Evolutionary conservation across 2,113 vertebrate genomes (phyloP).

Genomic region (Lasiurus cinereus): DNA sequence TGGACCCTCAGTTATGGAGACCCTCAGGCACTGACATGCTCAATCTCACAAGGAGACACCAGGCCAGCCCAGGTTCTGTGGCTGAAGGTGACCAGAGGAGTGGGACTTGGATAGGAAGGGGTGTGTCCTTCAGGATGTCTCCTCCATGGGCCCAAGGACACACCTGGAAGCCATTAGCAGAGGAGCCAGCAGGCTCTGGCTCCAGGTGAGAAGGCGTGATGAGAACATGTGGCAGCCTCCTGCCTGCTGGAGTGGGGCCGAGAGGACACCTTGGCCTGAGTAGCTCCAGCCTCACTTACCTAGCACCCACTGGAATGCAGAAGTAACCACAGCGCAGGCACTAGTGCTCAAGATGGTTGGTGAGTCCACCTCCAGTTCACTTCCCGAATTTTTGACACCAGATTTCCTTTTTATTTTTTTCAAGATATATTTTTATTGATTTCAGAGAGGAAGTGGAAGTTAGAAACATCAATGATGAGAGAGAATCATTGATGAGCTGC

Average conservation of each 20-base stretch:
- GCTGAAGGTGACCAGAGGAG: constrained; percentile 68
- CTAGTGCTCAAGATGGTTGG: accelerated
- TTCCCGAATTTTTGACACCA: neutral
- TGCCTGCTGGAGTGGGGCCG: neutral
- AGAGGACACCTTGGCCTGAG: constrained; percentile 69
- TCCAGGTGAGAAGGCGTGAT: constrained; percentile 70
- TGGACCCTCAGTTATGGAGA: neutral
- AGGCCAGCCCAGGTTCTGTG: neutral
- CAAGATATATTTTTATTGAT: too few species aligned
- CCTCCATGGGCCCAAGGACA: constrained; percentile 64
- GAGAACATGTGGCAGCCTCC: constrained; percentile 76
- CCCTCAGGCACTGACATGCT: neutral
- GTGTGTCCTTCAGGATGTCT: constrained; percentile 57
- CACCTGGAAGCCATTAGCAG: constrained; percentile 80
- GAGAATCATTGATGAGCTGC: too few species aligned
- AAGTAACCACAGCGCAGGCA: neutral
- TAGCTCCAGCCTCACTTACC: neutral
- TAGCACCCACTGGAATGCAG: neutral
- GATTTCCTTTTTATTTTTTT: neutral
- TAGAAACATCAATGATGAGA: too few species aligned
- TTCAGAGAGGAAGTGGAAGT: too few species aligned
- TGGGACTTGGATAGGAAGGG: neutral
- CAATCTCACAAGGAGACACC: neutral
- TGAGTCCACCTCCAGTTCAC: neutral
- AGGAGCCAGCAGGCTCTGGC: constrained; percentile 61